A percentile compares a stretch with the other conserved stretches of the same genome.
Evolutionary conservation across 2,797 vertebrate species (phyloP).

Genomic region (Ceyx erithaca): DNA sequence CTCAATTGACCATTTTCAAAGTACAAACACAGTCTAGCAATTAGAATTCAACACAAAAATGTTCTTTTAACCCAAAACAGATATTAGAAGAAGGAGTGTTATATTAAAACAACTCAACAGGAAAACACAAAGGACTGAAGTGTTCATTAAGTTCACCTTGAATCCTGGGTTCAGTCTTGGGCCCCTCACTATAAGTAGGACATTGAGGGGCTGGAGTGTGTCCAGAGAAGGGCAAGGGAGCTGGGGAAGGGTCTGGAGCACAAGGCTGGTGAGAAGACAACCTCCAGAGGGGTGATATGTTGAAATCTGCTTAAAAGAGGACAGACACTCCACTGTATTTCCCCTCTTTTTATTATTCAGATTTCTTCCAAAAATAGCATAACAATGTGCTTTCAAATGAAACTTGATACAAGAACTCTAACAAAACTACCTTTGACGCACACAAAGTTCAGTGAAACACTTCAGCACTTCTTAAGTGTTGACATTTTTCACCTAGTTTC

Average conservation of each 20-base stretch:
- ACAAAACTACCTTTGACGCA: slow-evolving; percentile 7
- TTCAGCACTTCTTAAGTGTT: neutral
- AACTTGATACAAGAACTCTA: slow-evolving; percentile 17
- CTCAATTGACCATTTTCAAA: neutral
- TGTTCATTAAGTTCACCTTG: neutral
- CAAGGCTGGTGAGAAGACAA: neutral
- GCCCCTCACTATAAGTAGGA: too few species aligned
- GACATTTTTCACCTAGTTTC: neutral
- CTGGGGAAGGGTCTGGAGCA: too few species aligned
- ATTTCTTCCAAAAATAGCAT: slow-evolving; percentile 58
- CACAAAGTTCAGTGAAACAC: neutral
- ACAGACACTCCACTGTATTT: neutral
- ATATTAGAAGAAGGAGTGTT: neutral
- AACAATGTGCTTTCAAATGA: slow-evolving; percentile 12
- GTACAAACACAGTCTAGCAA: neutral
- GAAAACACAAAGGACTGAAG: slow-evolving; percentile 1
- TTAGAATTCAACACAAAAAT: neutral
- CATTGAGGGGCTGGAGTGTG: too few species aligned
- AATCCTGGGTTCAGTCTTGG: too few species aligned
- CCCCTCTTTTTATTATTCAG: slow-evolving; percentile 37
- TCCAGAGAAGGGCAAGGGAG: too few species aligned
- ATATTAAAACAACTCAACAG: slow-evolving; percentile 5
- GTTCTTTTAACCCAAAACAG: slow-evolving; percentile 13
- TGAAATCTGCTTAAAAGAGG: neutral
- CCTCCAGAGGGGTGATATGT: neutral